phyloP scores from a whole-genome alignment of 64 coral and sea anemone genomes.

The Exaiptasia diaphana region DNA sequence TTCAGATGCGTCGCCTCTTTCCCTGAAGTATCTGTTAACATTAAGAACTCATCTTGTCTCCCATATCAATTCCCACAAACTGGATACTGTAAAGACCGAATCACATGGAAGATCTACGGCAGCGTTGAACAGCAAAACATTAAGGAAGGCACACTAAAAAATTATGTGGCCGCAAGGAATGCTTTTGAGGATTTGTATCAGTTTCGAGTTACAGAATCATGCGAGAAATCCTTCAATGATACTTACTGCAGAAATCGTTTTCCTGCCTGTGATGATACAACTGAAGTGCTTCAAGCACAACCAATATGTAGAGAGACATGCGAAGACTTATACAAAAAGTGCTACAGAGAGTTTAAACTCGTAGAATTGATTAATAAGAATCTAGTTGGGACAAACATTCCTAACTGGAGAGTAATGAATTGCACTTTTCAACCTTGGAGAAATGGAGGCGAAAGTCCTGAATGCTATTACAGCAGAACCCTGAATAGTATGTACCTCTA shows the following conservation, averaged over 20 bases:
- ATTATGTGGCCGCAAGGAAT: not conserved
- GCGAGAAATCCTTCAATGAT: not conserved
- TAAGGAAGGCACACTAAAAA: not conserved
- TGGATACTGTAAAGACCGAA: not conserved
- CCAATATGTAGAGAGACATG: slow-evolving; percentile 8
- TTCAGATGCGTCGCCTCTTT: too few relatives aligned
- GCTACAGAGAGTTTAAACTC: not conserved
- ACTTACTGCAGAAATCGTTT: not conserved
- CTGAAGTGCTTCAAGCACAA: not conserved
- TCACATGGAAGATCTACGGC: not conserved
- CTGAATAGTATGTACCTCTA: not conserved
- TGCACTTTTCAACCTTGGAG: not conserved
- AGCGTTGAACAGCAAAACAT: not conserved
- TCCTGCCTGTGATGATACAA: not conserved
- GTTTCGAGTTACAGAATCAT: not conserved
- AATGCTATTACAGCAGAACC: not conserved
- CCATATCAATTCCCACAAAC: not conserved
- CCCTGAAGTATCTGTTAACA: too few relatives aligned
- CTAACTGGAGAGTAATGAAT: not conserved
- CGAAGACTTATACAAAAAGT: not conserved
- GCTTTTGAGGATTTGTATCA: not conserved
- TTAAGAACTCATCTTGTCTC: too few relatives aligned
- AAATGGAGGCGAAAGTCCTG: slow-evolving; percentile 9
- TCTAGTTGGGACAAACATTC: not conserved
- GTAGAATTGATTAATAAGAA: not conserved